Evolutionary conservation across 1,140 invertebrate species (phyloP).

Genomic region (Pogonus chalceus): DNA sequence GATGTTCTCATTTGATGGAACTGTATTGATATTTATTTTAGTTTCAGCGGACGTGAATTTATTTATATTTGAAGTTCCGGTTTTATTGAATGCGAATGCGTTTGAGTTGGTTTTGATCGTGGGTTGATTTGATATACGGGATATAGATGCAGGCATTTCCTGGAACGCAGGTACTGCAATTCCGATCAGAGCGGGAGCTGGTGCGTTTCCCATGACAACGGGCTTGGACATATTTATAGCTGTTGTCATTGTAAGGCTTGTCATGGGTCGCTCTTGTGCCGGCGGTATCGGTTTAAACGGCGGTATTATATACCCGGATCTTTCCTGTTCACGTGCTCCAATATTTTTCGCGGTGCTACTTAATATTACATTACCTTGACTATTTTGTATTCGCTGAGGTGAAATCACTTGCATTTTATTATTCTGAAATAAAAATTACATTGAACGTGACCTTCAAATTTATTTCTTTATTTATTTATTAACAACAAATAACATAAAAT

Average conservation of each 20-base stretch:
- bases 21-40: neutral
- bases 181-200: slow-evolving; percentile 23
- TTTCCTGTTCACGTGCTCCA: neutral
- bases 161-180: slow-evolving; percentile 36
- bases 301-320: slow-evolving; percentile 37
- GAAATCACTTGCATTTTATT: neutral
- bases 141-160: slow-evolving; percentile 42
- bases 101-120: no score
- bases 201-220: slow-evolving; percentile 29
- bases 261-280: slow-evolving; percentile 41
- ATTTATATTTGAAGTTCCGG: no score
- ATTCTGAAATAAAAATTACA: no score
- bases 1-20: neutral
- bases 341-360: neutral
- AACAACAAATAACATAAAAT: no score
- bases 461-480: no score
- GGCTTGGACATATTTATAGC: slow-evolving; percentile 33
- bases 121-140: slow-evolving; percentile 30
- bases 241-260: no score
- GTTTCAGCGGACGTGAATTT: neutral
- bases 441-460: no score
- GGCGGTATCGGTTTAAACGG: slow-evolving; percentile 66
- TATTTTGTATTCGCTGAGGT: neutral
- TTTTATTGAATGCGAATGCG: no score
- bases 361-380: neutral